These are phyloP conservation scores for Gopherus evgoodei DNA, from an alignment of 2,113 vertebrate species.

Conservation along the genomic window DNA sequence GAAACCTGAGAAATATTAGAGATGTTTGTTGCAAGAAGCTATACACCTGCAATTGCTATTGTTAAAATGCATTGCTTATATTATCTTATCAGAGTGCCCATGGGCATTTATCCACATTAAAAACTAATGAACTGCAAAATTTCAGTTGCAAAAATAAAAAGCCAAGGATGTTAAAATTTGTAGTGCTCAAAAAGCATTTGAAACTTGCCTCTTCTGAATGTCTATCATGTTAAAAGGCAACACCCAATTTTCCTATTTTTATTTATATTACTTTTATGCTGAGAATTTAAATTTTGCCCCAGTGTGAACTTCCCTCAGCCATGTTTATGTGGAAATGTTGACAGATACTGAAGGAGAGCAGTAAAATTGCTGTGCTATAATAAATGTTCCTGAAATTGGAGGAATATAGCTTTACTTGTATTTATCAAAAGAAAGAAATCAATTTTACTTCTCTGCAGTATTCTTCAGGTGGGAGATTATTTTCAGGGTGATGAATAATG, in stretches of 20 bases:
- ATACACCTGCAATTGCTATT: background rate
- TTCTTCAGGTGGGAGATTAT: background rate
- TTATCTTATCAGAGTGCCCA: constrained; percentile 26
- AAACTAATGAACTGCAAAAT: background rate
- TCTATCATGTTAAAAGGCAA: background rate
- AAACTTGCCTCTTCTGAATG: background rate
- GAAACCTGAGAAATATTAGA: background rate
- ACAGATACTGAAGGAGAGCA: background rate
- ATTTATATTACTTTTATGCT: background rate
- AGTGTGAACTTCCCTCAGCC: background rate
- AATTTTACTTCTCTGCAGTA: constrained; percentile 26
- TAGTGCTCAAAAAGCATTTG: background rate
- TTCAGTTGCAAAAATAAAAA: constrained; percentile 10
- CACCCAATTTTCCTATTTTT: background rate
- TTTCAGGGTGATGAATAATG: background rate
- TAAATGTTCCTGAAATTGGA: background rate
- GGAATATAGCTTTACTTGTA: constrained; percentile 29
- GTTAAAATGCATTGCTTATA: background rate
- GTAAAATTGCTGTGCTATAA: constrained; percentile 16
- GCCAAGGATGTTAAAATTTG: background rate
- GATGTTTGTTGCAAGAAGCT: constrained; percentile 24
- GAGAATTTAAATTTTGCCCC: background rate
- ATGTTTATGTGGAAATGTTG: background rate
- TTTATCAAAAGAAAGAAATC: constrained; percentile 35
- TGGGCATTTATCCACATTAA: background rate